Percentiles rank a stretch among this genome's conserved stretches.
Evolutionary conservation across 2,113 vertebrate genomes (phyloP).

Genomic region (Peromyscus polionotus): DNA sequence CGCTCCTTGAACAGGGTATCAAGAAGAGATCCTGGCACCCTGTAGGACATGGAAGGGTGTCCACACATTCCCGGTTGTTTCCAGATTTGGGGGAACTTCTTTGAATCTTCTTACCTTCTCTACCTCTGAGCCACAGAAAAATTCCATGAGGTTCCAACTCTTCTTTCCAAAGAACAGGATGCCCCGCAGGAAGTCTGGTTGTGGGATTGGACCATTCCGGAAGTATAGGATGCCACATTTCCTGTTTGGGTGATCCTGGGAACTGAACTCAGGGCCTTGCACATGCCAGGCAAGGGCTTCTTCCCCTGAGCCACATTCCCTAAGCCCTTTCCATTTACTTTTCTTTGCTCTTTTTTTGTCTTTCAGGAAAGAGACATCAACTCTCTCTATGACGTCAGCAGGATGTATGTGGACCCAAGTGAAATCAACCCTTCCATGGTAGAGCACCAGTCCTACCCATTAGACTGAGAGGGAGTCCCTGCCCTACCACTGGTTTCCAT

Average conservation of each 20-base stretch:
- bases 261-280: neutral
- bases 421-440: conserved; percentile 95
- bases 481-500: too few relatives aligned
- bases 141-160: neutral
- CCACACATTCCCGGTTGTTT: neutral
- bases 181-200: neutral
- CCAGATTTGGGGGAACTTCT: neutral
- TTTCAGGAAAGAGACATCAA: conserved; percentile 92
- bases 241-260: neutral
- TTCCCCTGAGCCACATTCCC: neutral
- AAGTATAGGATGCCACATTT: neutral
- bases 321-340: neutral
- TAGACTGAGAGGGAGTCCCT: rapidly evolving
- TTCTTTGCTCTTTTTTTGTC: neutral
- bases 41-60: neutral
- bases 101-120: neutral
- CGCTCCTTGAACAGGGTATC: rapidly evolving
- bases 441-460: conserved; percentile 17
- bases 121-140: neutral
- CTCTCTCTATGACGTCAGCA: conserved; percentile 93
- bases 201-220: rapidly evolving
- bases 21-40: neutral
- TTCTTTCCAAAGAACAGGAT: neutral
- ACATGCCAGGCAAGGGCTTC: neutral
- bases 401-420: conserved; percentile 95